These are phyloP conservation scores for Neopelma chrysocephalum DNA, from an alignment of 2,797 vertebrate species.

Conservation along the genomic window DNA sequence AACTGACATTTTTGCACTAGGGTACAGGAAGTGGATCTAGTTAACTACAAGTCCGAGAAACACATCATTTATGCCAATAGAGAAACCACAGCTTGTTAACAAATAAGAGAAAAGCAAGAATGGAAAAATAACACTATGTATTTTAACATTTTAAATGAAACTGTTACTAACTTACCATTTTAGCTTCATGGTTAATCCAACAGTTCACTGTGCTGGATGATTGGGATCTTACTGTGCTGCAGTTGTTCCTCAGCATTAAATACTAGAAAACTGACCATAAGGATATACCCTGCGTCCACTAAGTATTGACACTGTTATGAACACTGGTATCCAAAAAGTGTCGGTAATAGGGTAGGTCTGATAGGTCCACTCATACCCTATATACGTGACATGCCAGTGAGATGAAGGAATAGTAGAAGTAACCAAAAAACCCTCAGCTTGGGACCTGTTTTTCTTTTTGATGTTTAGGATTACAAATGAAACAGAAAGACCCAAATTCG, in stretches of 20 bases:
- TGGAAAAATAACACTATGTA: not conserved
- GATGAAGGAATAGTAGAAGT: not conserved
- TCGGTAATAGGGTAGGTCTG: not conserved
- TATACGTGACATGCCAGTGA: not conserved
- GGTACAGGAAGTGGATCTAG: not conserved
- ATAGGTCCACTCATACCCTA: not conserved
- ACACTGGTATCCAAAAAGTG: not conserved
- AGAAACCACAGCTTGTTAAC: not conserved
- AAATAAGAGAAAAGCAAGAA: not conserved
- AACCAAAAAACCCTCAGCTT: not conserved
- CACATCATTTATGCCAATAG: not conserved
- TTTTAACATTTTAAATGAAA: not conserved
- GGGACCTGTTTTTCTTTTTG: not conserved
- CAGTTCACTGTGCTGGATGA: not conserved
- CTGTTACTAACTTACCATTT: not conserved
- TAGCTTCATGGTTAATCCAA: not conserved
- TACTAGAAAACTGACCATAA: not conserved
- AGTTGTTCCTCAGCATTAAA: not conserved
- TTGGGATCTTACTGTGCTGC: not conserved
- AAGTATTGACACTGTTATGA: accelerated
- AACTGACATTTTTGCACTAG: not conserved
- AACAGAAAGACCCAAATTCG: not conserved
- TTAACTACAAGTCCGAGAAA: not conserved
- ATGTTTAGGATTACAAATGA: not conserved
- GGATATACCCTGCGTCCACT: not conserved